These are phyloP conservation scores for Sebastes kiyomatsui DNA, from an alignment of 2,797 vertebrate genomes.

Conservation along the genomic window DNA sequence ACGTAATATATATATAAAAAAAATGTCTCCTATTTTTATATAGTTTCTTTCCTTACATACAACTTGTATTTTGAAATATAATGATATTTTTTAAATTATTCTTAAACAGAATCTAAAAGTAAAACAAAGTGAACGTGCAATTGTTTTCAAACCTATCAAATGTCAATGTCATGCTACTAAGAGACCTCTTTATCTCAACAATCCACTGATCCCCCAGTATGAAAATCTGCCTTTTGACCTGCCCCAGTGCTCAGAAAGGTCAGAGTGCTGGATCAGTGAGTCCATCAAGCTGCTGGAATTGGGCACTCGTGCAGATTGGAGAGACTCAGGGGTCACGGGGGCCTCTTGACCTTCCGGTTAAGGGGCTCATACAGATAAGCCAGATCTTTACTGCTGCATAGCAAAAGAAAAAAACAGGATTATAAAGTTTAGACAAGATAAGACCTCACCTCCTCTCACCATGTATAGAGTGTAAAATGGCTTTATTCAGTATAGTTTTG, in stretches of 20 bases:
- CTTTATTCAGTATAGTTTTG: slow-evolving; percentile 20
- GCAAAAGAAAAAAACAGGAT: slow-evolving; percentile 27
- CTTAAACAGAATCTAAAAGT: neutral
- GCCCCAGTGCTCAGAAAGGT: neutral
- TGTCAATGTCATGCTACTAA: neutral
- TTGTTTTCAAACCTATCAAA: slow-evolving; percentile 1
- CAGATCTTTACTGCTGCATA: slow-evolving; percentile 22
- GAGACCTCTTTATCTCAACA: neutral
- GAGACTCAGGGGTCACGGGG: neutral
- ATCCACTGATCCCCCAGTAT: neutral
- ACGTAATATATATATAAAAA: neutral
- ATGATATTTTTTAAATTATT: neutral
- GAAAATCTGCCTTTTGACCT: slow-evolving; percentile 8
- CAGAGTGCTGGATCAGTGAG: neutral
- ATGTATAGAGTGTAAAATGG: neutral
- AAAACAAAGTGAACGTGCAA: neutral
- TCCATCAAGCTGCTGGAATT: neutral
- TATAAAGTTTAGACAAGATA: slow-evolving; percentile 22
- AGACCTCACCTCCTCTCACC: neutral
- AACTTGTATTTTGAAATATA: neutral
- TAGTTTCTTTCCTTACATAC: neutral
- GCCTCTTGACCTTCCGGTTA: neutral
- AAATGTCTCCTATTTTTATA: neutral
- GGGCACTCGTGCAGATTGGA: neutral
- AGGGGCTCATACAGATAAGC: neutral